Evolutionary conservation across 2,113 vertebrate species (phyloP).

Genomic region (Peromyscus leucopus): DNA sequence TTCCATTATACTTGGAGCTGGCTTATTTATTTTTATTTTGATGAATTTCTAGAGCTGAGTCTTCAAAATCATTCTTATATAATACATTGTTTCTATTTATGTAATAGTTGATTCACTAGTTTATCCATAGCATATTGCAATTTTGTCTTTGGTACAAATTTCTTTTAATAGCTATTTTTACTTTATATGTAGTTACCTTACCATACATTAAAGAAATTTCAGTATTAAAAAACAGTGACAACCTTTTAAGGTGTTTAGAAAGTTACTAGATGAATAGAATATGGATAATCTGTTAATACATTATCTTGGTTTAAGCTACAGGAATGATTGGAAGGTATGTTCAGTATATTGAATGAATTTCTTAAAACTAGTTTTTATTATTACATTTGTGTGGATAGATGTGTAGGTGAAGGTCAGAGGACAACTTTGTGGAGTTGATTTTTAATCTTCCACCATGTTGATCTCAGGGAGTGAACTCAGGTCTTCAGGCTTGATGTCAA

Average conservation of each 20-base stretch:
- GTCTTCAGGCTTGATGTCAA: not conserved
- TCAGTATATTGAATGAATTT: not conserved
- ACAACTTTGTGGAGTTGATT: not conserved
- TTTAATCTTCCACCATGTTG: not conserved
- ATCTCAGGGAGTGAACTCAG: not conserved
- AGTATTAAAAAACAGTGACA: slow-evolving; percentile 1
- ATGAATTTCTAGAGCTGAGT: slow-evolving; percentile 29
- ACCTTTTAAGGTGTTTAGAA: not conserved
- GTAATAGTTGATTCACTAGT: not conserved
- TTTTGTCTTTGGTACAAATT: slow-evolving; percentile 40
- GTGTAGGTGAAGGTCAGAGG: not conserved
- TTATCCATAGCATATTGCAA: not conserved
- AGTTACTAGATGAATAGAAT: not conserved
- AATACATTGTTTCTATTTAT: not conserved
- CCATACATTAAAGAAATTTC: slow-evolving; percentile 22
- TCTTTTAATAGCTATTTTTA: slow-evolving; percentile 10
- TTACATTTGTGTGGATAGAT: not conserved
- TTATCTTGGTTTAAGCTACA: not conserved
- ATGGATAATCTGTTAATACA: not conserved
- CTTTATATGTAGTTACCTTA: slow-evolving; percentile 11
- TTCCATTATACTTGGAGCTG: slow-evolving; percentile 36
- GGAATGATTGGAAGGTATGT: slow-evolving; percentile 8
- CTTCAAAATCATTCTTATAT: slow-evolving; percentile 16
- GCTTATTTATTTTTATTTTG: slow-evolving; percentile 42
- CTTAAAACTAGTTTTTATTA: not conserved